Percentiles rank a stretch among this genome's conserved stretches.
Evolutionary conservation across 2,888 invertebrate genomes (phyloP).

Genomic region (Rhingia campestris): DNA sequence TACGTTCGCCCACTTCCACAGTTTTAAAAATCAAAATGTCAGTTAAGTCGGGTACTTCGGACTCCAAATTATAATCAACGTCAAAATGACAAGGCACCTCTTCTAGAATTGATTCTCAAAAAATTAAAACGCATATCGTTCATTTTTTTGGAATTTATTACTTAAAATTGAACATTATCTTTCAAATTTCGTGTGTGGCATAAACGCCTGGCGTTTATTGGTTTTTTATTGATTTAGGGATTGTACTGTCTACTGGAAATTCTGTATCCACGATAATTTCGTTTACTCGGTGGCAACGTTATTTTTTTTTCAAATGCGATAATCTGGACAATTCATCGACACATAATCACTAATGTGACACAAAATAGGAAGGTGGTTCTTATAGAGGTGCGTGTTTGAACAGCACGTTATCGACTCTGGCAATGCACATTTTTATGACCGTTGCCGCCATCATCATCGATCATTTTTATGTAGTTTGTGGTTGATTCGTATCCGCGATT

Average conservation of each 20-base stretch:
- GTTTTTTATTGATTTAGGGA: constrained; percentile 45
- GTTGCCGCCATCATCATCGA: constrained; percentile 29
- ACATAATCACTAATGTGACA: constrained; percentile 55
- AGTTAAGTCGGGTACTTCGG: not conserved
- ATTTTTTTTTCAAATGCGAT: constrained; percentile 19
- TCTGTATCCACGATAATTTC: constrained; percentile 39
- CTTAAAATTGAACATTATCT: constrained; percentile 11
- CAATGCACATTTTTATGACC: constrained; percentile 42
- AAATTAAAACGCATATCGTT: not conserved
- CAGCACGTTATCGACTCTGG: constrained; percentile 40
- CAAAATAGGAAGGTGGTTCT: constrained; percentile 44
- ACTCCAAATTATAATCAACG: constrained; percentile 5
- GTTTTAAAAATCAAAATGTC: not conserved
- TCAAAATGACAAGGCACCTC: not conserved
- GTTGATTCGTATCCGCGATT: constrained; percentile 38
- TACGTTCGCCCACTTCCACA: not conserved
- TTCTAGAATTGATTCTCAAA: not conserved
- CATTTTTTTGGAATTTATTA: not conserved
- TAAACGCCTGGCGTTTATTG: constrained; percentile 67
- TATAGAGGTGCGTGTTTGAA: constrained; percentile 34
- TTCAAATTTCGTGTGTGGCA: not conserved
- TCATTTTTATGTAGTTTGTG: constrained; percentile 31
- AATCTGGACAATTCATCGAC: constrained; percentile 55
- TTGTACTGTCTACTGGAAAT: constrained; percentile 37
- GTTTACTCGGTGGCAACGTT: constrained; percentile 26